Evolutionary conservation across 1,140 invertebrate species (phyloP), one percentile per base, ranked within the genome.

Genomic region (Phortica variegata): DNA sequence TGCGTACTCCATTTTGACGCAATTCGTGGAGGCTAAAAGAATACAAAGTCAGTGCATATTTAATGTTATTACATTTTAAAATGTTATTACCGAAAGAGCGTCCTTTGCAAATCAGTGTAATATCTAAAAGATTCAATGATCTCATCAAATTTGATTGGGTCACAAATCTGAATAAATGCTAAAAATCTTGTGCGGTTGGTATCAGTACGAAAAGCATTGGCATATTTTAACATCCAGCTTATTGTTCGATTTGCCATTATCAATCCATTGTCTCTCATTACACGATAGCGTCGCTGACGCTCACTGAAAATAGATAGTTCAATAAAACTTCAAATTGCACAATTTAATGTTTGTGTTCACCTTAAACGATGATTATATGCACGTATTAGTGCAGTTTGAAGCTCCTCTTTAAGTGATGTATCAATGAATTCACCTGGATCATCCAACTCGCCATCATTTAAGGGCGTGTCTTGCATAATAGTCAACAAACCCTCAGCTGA

Each of bases 241-340:
- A 91, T 72, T 3, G 83, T 87, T 2, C 72, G 61, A 57, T 89
- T 83, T 7, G 84, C 76, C 57, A 88, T 82, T 31, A 95, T 87
- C 0, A 95, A 77, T 0, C 91, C 92, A 78, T 93, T 90, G 36
- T 86, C 76, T 17, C 84, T 79, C 39, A 95, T 84, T 17, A 95
- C 84, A 54, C 77, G 81, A 55, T 87, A 87, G 33, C 88, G 77
- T 45, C 87, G 78, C 40, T 80, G 74, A 26, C 93, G 79, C 71
- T 94, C 90, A 58, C 76, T 82, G 40, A 45, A 23, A 44, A 16
- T 37, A 29, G 12, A 12, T 6, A 29, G 12, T 29, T 19, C 10
- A 2, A 21, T 3, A 12, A 3, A 6, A 3, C 5, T 17, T 40
- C 19, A 19, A 34, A 19, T 6, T 26, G 34, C 20, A 7, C 29